Base-by-base conservation (phyloP, 2,888 invertebrate genomes). In the Xanthorhoe spadicearia region DNA sequence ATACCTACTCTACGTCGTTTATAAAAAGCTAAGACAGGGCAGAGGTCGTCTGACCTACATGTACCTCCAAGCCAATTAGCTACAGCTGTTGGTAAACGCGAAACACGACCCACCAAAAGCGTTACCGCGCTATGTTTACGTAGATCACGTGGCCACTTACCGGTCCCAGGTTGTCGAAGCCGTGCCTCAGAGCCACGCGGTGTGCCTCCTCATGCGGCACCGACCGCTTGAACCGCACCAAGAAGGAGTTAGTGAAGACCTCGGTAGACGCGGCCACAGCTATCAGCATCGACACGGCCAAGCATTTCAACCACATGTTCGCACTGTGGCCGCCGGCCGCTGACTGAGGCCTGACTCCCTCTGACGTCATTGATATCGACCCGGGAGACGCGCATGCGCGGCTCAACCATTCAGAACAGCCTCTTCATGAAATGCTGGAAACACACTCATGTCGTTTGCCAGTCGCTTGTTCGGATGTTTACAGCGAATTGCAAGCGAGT, bases 181-280 rank as follows among this genome's bases (percentile, higher is more conserved):
- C 99, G 88, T 98, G 97, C 82, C 96, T 95, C 74, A 94, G 93
- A 69, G 99, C 99, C 73, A 99, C 95, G 75, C 94, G 89, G 84
- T 96, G 96, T 59, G 98, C 99, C 81, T 96, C 94, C 18, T 95
- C 94, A 77, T 95, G 95, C 66, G 95, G 96, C 68, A 97, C 95
- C 71, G 96, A 96, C 76, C 96, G 94, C 83, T 95, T 96, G 91
- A 99, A 96, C 79, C 96, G 95, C 79, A 99, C 99, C 87, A 98
- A 95, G 94, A 99, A 99, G 64, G 97, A 97, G 92, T 99, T 99
- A 87, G 99, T 99, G 94, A 98, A 98, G 80, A 99, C 96, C 85
- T 97, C 96, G 77, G 85, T 86, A 68, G 89, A 89, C 71, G 87
- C 85, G 76, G 79, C 83, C 78, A 86, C 86, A 76, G 88, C 86